Percentiles rank a stretch among this genome's conserved stretches.
phyloP scores from a whole-genome alignment of 2,797 vertebrate species.

The Alosa sapidissima region DNA sequence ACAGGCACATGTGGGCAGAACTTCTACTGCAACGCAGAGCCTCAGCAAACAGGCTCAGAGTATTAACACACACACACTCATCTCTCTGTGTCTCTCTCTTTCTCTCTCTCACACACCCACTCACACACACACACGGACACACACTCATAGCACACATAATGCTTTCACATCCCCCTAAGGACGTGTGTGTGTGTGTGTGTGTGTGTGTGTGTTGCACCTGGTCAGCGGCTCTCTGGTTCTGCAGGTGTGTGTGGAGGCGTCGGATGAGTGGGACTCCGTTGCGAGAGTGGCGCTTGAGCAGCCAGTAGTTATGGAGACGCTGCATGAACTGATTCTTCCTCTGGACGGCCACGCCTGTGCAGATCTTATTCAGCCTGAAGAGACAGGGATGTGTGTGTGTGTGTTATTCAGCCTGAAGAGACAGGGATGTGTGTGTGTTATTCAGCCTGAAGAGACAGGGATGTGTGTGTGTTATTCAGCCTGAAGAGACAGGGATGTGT shows the following conservation, averaged over 20 bases:
- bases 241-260: slow-evolving; percentile 90
- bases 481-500: too few relatives aligned
- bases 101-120: too few relatives aligned
- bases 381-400: background rate
- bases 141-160: background rate
- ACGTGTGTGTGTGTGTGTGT: too few relatives aligned
- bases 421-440: background rate
- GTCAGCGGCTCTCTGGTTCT: slow-evolving; percentile 84
- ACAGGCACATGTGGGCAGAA: background rate
- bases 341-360: slow-evolving; percentile 91
- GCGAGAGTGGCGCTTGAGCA: slow-evolving; percentile 93
- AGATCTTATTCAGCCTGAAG: slow-evolving; percentile 90
- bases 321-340: slow-evolving; percentile 99
- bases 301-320: slow-evolving; percentile 96
- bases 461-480: slow-evolving; percentile 4
- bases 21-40: background rate
- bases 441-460: too few relatives aligned
- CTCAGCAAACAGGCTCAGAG: too few relatives aligned
- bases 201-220: slow-evolving; percentile 73
- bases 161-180: background rate
- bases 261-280: slow-evolving; percentile 95
- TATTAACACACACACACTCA: too few relatives aligned
- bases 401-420: slow-evolving; percentile 74
- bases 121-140: background rate
- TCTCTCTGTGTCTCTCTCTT: too few relatives aligned